phyloP scores from a whole-genome alignment of 2,888 invertebrate species.

The Ormyrus labotus region DNA sequence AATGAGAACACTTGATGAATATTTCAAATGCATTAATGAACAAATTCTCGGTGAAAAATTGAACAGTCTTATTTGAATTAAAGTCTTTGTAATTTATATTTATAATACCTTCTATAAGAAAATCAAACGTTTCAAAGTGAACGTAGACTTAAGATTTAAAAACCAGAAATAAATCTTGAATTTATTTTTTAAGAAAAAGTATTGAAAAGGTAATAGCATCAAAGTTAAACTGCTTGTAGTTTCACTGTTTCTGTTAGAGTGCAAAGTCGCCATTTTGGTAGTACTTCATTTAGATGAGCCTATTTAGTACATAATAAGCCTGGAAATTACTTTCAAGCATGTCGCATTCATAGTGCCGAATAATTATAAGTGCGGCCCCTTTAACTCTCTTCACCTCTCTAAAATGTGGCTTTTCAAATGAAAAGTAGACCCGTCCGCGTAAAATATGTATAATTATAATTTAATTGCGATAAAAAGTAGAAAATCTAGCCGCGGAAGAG shows the following conservation, averaged over 20 bases:
- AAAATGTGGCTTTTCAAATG: slow-evolving; percentile 4
- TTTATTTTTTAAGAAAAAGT: no score
- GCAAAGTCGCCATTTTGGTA: neutral
- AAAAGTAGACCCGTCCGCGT: neutral
- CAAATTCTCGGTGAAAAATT: no score
- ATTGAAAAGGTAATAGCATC: no score
- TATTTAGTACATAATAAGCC: slow-evolving; percentile 40
- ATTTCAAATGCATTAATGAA: no score
- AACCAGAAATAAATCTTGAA: no score
- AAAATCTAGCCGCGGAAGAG: neutral
- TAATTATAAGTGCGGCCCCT: slow-evolving; percentile 30
- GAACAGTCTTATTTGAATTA: no score
- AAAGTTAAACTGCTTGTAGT: neutral
- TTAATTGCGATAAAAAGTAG: neutral
- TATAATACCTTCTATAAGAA: no score
- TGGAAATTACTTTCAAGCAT: slow-evolving; percentile 39
- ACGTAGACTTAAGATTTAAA: no score
- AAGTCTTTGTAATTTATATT: no score
- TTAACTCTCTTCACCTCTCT: slow-evolving; percentile 13
- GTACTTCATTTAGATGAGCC: slow-evolving; percentile 6
- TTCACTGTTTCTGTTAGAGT: neutral
- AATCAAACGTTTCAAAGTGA: no score
- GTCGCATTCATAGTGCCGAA: slow-evolving; percentile 18
- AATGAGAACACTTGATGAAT: no score
- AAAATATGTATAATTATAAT: slow-evolving; percentile 11